These are phyloP conservation scores for Chlorodrepanis virens DNA, from an alignment of 2,113 vertebrate genomes.

Conservation along the genomic window DNA sequence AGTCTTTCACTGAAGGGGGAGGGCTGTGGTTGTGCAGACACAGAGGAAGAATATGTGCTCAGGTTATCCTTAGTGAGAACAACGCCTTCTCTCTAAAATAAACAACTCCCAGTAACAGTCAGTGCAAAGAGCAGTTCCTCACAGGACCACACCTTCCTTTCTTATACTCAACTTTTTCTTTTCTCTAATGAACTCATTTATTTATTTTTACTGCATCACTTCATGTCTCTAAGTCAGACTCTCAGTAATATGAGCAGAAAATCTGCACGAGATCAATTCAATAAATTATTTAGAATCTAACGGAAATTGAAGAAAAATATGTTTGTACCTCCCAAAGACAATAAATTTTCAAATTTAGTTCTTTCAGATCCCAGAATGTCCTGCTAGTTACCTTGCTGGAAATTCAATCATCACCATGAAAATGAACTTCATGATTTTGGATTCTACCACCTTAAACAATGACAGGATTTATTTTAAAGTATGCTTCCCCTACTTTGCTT, in stretches of 20 bases:
- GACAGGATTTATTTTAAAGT: background rate
- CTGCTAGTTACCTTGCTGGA: background rate
- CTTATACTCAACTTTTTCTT: background rate
- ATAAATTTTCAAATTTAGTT: background rate
- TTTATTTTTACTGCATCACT: background rate
- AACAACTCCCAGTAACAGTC: slow-evolving; percentile 84
- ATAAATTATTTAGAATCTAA: background rate
- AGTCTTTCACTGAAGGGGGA: slow-evolving; percentile 37
- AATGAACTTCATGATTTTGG: background rate
- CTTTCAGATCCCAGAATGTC: background rate
- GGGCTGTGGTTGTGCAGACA: background rate
- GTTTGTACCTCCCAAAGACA: background rate
- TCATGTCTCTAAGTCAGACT: background rate
- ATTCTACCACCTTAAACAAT: background rate
- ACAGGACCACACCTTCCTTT: slow-evolving; percentile 30
- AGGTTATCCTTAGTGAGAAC: slow-evolving; percentile 76
- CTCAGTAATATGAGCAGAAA: background rate
- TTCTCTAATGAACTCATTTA: background rate
- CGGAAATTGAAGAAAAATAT: background rate
- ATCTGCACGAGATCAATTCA: background rate
- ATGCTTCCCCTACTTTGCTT: background rate
- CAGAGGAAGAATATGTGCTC: slow-evolving; percentile 37
- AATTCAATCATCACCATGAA: background rate
- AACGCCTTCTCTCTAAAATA: slow-evolving; percentile 70
- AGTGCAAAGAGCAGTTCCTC: slow-evolving; percentile 67